Percentiles rank a stretch among this genome's conserved stretches.
Evolutionary conservation across 2,113 vertebrate genomes (phyloP).

Genomic region (Myiopsitta monachus): DNA sequence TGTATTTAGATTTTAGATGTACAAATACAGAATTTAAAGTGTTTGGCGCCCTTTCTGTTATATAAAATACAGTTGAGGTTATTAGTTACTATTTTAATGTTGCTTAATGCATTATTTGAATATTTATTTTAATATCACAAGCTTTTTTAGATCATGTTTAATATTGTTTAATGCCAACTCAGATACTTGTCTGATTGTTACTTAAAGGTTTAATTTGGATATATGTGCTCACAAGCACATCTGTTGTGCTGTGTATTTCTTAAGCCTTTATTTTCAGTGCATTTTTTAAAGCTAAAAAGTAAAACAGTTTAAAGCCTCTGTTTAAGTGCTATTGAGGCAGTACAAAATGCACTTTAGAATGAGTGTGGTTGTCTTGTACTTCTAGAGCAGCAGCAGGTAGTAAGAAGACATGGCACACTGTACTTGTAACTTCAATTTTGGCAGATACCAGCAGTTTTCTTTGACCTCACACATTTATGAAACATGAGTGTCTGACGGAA

Average conservation of each 20-base stretch:
- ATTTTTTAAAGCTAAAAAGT: background rate
- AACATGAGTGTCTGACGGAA: background rate
- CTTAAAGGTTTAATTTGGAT: background rate
- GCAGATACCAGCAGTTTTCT: background rate
- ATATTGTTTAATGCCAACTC: background rate
- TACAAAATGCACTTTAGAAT: background rate
- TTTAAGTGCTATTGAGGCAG: background rate
- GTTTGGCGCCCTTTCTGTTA: background rate
- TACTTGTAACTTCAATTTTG: background rate
- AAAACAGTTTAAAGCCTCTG: background rate
- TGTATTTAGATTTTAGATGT: background rate
- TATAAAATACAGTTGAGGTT: background rate
- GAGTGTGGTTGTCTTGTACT: background rate
- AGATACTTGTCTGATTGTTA: background rate
- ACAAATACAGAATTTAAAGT: background rate
- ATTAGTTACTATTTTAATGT: background rate
- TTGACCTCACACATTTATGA: background rate
- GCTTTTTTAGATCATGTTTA: background rate
- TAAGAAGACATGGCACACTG: background rate
- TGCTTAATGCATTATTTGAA: background rate
- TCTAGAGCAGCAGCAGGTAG: background rate
- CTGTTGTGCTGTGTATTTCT: background rate
- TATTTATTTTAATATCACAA: background rate
- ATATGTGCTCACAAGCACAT: background rate
- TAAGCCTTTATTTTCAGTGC: background rate